Conservation (phyloP, 1,140 invertebrate species). For the Tetraneura akinire region DNA sequence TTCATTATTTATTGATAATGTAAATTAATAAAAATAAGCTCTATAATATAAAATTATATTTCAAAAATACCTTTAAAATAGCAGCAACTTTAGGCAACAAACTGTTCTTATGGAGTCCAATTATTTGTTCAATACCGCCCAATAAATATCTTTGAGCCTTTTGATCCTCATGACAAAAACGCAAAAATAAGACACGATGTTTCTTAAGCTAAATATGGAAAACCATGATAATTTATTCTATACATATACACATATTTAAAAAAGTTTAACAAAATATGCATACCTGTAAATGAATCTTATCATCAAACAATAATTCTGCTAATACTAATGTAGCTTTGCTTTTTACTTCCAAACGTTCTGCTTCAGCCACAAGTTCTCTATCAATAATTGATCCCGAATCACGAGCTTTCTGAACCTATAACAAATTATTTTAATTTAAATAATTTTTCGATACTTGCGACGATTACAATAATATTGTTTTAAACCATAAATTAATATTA, state of each 20-base stretch:
- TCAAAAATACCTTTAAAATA: constrained; percentile 74
- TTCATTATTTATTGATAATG: too few relatives aligned
- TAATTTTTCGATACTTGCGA: too few relatives aligned
- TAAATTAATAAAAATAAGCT: not conserved
- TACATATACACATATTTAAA: not conserved
- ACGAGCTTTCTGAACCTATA: constrained; percentile 45
- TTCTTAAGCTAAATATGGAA: constrained; percentile 60
- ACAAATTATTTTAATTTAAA: not conserved
- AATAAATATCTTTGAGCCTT: constrained; percentile 95
- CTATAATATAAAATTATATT: not conserved
- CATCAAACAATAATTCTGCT: constrained; percentile 89
- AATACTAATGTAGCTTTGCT: constrained; percentile 90
- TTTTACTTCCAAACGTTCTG: constrained; percentile 93
- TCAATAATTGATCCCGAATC: constrained; percentile 61
- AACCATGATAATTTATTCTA: not conserved
- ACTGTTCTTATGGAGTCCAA: constrained; percentile 76
- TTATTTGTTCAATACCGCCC: constrained; percentile 91
- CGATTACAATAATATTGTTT: too few relatives aligned
- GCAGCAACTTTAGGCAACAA: constrained; percentile 86
- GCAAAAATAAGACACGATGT: constrained; percentile 72
- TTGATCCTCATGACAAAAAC: constrained; percentile 85
- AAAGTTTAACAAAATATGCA: constrained; percentile 53
- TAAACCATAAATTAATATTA: too few relatives aligned
- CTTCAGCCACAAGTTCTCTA: constrained; percentile 89
- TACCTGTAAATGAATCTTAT: constrained; percentile 78